Evolutionary conservation across 2,113 vertebrate species (phyloP), one percentile per base, ranked within the genome.

Genomic region (Phyllopteryx taeniolatus): DNA sequence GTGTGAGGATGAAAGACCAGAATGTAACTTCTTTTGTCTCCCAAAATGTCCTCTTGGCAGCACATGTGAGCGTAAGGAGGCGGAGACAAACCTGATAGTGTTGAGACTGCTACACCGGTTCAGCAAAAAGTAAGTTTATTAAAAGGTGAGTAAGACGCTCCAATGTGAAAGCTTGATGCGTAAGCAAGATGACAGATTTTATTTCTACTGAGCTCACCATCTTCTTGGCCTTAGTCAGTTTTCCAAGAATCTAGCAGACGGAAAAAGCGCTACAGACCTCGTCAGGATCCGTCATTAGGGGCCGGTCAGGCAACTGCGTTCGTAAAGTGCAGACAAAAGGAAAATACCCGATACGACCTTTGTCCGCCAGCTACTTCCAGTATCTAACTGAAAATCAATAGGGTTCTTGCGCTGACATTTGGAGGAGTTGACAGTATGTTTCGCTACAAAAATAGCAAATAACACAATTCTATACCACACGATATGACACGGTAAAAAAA

Each of bases 1-100:
- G 39, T 13, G 46, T 44, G 59, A 14, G 13, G 69, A 53, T 8
- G 78, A 54, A 71, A 74, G 47, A 70, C 54, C 47, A 65, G 49
- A 61, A 2, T 27, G 73, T 39, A 46, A 19, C 62, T 33, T 65
- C 56, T 77, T 77, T 73, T 73, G 68, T 70, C 57, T 27, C 13
- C 3, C 15, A 69, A 78, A 76, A 83, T 64, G 63, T 62, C 71
- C 47, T 77, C 67, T 67, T 87, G 86, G 89, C 84, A 79, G 62
- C 0, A 54, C 80, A 80, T 88, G 76, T 84, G 83, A 86, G 80
- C 66, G 1, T 4, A 35, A 42, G 65, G 64, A 80, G 80, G 54
- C 66, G 35, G 54, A 0, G 63, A 33, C 71, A 59, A 42, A 65
- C 42, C 62, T 46, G 62, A 65, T 44, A 65, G 62, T 46, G 42